Conservation (phyloP, 2,113 vertebrate genomes). For the Galeopterus variegatus region DNA sequence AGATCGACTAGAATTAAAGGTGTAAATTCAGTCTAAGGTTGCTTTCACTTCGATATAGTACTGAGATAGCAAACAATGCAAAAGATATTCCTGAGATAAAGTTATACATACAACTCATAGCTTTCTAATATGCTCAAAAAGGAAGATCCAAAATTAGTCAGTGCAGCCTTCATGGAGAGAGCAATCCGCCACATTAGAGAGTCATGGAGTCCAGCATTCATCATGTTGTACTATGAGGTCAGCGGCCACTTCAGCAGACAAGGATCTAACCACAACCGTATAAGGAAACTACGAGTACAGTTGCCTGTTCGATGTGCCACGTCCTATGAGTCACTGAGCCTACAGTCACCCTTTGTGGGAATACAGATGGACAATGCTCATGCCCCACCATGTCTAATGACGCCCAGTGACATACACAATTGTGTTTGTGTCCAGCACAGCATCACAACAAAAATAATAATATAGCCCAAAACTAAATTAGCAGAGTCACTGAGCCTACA, state of each 20-base stretch:
- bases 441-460: background rate
- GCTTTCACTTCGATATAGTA: background rate
- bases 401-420: background rate
- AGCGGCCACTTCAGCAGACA: background rate
- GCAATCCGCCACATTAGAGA: background rate
- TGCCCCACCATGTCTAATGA: background rate
- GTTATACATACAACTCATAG: background rate
- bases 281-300: background rate
- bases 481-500: background rate
- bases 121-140: background rate
- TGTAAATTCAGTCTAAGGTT: background rate
- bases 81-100: background rate
- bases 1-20: background rate
- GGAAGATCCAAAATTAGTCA: background rate
- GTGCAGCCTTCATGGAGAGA: accelerated
- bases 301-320: accelerated
- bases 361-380: background rate
- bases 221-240: background rate
- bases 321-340: background rate
- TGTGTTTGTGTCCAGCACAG: too few relatives aligned
- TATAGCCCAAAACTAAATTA: background rate
- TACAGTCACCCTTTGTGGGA: background rate
- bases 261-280: background rate
- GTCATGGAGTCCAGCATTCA: background rate
- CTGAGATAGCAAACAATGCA: background rate